Evolutionary conservation across 2,797 vertebrate genomes (phyloP).

Genomic region (Benthosema pterotum): DNA sequence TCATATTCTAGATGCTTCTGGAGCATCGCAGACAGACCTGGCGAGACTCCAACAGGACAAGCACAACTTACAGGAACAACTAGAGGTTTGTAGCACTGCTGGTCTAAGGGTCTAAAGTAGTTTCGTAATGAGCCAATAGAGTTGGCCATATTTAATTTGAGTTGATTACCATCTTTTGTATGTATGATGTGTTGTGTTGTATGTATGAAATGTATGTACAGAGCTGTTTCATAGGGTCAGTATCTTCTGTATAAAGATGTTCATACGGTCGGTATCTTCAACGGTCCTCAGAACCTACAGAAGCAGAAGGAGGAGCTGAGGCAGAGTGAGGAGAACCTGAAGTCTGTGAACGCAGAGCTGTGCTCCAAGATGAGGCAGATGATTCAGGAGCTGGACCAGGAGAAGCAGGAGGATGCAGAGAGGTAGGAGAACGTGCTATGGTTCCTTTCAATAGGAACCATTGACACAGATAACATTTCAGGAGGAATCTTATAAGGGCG

Average conservation of each 20-base stretch:
- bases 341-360: conserved; percentile 87
- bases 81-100: conserved; percentile 77
- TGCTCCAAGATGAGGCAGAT: conserved; percentile 96
- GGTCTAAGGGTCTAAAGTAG: too few relatives aligned
- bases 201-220: too few relatives aligned
- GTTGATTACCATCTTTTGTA: too few relatives aligned
- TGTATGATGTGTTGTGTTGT: too few relatives aligned
- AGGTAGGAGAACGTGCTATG: conserved; percentile 77
- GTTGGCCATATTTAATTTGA: too few relatives aligned
- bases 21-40: conserved; percentile 77
- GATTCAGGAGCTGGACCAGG: conserved; percentile 93
- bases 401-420: conserved; percentile 90
- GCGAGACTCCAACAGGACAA: conserved; percentile 81
- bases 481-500: too few relatives aligned
- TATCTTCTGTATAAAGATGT: neutral
- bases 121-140: too few relatives aligned
- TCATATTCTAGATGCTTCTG: conserved; percentile 58
- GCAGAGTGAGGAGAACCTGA: conserved; percentile 87
- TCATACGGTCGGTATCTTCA: neutral
- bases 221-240: neutral
- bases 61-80: conserved; percentile 79
- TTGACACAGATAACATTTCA: too few relatives aligned
- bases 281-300: conserved; percentile 70
- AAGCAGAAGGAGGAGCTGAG: conserved; percentile 82
- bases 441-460: too few relatives aligned